Conservation (phyloP, 2,113 vertebrate species). For the Etia nguti region DNA sequence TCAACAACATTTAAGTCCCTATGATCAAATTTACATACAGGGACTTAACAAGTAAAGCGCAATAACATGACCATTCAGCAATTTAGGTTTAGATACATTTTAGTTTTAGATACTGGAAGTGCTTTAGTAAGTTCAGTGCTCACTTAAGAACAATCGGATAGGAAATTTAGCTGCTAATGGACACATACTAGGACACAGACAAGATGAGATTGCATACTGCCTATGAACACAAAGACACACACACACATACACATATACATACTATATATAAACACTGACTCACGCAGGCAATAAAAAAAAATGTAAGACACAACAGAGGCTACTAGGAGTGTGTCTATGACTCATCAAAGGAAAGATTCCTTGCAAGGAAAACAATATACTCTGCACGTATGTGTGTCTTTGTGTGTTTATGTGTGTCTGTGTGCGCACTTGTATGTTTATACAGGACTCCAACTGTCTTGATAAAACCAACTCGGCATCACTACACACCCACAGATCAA, state of each 20-base stretch:
- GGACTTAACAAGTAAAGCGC: neutral
- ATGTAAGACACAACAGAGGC: neutral
- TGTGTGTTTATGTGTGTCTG: neutral
- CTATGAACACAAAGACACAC: neutral
- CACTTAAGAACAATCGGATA: neutral
- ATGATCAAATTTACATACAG: neutral
- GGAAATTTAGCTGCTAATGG: neutral
- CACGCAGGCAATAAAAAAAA: neutral
- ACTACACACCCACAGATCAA: conserved; percentile 28
- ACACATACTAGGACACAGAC: neutral
- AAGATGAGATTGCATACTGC: neutral
- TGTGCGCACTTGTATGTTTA: neutral
- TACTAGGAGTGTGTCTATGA: neutral
- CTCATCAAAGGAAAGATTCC: neutral
- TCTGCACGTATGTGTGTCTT: neutral
- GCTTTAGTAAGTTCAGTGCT: neutral
- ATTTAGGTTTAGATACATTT: neutral
- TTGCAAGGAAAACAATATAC: neutral
- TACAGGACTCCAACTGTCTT: neutral
- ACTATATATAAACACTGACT: neutral
- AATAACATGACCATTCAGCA: neutral
- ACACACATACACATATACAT: fast-evolving
- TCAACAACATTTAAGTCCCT: neutral
- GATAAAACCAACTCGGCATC: conserved; percentile 19
- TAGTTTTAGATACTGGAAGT: neutral